phyloP scores from a whole-genome alignment of 2,797 vertebrate genomes.

The Zenarchopterus dispar region DNA sequence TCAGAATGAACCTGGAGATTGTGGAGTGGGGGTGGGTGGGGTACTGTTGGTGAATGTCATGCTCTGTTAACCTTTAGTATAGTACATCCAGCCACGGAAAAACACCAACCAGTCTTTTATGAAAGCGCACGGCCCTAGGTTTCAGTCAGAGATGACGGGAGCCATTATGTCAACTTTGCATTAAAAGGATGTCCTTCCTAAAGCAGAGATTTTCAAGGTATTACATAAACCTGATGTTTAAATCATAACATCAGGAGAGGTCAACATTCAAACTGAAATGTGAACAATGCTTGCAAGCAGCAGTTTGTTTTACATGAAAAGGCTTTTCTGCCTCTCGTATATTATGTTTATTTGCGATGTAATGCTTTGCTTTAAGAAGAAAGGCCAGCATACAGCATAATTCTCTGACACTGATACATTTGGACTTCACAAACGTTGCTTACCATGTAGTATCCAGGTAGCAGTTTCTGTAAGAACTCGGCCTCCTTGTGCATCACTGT shows the following conservation, averaged over 20 bases:
- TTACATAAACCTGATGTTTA: constrained; percentile 50
- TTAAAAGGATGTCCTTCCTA: constrained; percentile 25
- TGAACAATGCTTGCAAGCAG: neutral
- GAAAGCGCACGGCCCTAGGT: constrained; percentile 49
- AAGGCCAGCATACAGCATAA: neutral
- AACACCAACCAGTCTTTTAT: constrained; percentile 41
- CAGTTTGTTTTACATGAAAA: neutral
- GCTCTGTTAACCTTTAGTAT: constrained; percentile 45
- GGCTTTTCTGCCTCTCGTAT: too few species aligned
- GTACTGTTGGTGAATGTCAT: constrained; percentile 30
- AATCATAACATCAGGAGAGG: constrained; percentile 18
- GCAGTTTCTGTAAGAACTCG: constrained; percentile 96
- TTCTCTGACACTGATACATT: neutral
- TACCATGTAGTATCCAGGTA: constrained; percentile 98
- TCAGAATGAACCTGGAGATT: constrained; percentile 30
- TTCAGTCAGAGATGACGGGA: constrained; percentile 29
- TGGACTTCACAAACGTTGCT: constrained; percentile 15
- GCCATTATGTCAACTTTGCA: constrained; percentile 42
- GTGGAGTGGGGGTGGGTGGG: constrained; percentile 1
- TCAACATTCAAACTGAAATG: constrained; percentile 14
- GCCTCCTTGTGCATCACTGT: constrained; percentile 99
- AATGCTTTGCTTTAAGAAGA: constrained; percentile 2
- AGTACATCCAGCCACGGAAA: constrained; percentile 34
- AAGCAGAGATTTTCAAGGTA: constrained; percentile 31
- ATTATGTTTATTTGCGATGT: neutral